These are phyloP conservation scores for Syrphus vitripennis DNA, from an alignment of 2,888 invertebrate species.

Conservation along the genomic window DNA sequence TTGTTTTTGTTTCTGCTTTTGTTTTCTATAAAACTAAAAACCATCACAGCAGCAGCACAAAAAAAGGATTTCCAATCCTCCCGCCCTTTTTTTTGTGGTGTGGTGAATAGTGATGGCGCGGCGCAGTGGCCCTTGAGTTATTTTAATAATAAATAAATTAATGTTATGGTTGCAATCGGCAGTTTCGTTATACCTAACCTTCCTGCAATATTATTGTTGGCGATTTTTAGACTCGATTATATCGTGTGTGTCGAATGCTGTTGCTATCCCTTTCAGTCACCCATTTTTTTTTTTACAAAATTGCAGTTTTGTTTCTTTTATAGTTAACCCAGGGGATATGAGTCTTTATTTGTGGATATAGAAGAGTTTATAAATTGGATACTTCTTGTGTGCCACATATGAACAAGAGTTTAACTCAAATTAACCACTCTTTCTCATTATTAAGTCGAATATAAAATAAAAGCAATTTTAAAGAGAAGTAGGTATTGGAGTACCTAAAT, in stretches of 20 bases:
- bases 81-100: constrained; percentile 51
- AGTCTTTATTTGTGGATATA: background rate
- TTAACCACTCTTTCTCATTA: background rate
- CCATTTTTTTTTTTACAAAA: background rate
- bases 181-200: constrained; percentile 42
- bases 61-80: constrained; percentile 48
- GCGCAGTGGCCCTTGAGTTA: background rate
- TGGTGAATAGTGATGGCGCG: background rate
- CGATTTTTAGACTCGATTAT: constrained; percentile 27
- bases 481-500: background rate
- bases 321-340: background rate
- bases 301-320: background rate
- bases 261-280: constrained; percentile 34
- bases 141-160: constrained; percentile 34
- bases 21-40: background rate
- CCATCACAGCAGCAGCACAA: background rate
- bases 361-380: background rate
- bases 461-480: background rate
- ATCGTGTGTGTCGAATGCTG: background rate
- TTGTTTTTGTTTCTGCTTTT: constrained; percentile 29
- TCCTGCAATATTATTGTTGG: constrained; percentile 16
- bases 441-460: background rate
- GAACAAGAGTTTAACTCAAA: background rate
- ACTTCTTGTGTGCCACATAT: background rate
- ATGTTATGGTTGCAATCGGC: constrained; percentile 62